These are phyloP conservation scores for Scatophagus argus DNA, from an alignment of 2,113 vertebrate species.

Conservation along the genomic window DNA sequence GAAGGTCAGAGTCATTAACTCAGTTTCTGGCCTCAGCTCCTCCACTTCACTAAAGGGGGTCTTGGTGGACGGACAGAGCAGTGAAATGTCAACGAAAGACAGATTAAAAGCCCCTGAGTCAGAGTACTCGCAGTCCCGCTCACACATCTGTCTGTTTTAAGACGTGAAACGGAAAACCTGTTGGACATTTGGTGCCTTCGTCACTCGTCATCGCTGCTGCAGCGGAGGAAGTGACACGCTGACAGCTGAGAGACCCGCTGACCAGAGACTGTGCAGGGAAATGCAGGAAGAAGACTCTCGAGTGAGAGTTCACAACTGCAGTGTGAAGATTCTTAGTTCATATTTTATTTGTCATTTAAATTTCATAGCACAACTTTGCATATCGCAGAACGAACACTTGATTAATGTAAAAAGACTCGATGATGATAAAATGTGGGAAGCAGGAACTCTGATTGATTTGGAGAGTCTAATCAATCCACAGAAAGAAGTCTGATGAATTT, in stretches of 20 bases:
- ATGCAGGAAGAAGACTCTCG: background rate
- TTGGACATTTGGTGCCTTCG: constrained; percentile 14
- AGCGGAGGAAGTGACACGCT: constrained; percentile 31
- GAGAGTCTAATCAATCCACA: too few relatives aligned
- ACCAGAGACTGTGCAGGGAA: constrained; percentile 6
- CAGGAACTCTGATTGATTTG: too few relatives aligned
- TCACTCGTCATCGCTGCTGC: background rate
- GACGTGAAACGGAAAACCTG: background rate
- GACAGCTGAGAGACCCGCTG: constrained; percentile 12
- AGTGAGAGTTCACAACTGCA: background rate
- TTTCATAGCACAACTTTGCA: background rate
- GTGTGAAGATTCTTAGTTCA: background rate
- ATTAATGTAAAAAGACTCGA: too few relatives aligned
- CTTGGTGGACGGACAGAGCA: background rate
- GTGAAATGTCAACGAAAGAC: background rate
- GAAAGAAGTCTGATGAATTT: too few relatives aligned
- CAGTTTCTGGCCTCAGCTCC: background rate
- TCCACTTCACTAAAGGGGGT: background rate
- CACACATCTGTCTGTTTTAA: constrained; percentile 6
- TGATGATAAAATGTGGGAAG: background rate
- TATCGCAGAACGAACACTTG: too few relatives aligned
- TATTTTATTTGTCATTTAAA: background rate
- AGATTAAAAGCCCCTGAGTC: constrained; percentile 20
- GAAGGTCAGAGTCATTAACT: background rate
- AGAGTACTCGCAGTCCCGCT: background rate